phyloP scores from a whole-genome alignment of 2,113 vertebrate species.

The Myotis brandtii region DNA sequence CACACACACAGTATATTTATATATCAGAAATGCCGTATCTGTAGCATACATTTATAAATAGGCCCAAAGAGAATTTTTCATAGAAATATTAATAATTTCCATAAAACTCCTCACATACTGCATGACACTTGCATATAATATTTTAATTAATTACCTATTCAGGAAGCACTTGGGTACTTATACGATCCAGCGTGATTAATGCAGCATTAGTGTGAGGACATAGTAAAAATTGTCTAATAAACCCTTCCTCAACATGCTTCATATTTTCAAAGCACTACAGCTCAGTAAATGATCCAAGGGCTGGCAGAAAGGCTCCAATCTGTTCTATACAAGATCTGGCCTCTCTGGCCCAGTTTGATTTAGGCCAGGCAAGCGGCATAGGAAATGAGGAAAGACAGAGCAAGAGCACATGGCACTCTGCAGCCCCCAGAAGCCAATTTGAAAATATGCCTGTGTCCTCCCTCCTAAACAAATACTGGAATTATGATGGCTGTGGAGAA shows the following conservation, averaged over 20 bases:
- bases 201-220: constrained; percentile 12
- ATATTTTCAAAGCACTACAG: not conserved
- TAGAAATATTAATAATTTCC: constrained; percentile 70
- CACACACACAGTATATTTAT: constrained; percentile 33
- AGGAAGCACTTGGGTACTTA: constrained; percentile 68
- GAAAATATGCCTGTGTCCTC: constrained; percentile 57
- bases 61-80: constrained; percentile 62
- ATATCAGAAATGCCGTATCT: constrained; percentile 30
- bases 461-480: constrained; percentile 41
- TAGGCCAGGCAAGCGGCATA: constrained; percentile 7
- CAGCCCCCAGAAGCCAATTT: constrained; percentile 51
- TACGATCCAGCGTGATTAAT: constrained; percentile 56
- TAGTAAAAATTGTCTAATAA: constrained; percentile 53
- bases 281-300: constrained; percentile 57
- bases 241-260: constrained; percentile 51
- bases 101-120: constrained; percentile 65
- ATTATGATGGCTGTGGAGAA: constrained; percentile 3
- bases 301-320: constrained; percentile 45
- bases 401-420: constrained; percentile 30
- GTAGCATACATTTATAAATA: constrained; percentile 63
- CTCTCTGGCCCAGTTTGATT: constrained; percentile 37
- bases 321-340: not conserved
- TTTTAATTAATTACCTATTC: constrained; percentile 76
- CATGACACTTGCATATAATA: constrained; percentile 53
- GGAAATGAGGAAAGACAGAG: constrained; percentile 40